Conservation (phyloP, 2,888 invertebrate species). For the Drosophila testacea region DNA sequence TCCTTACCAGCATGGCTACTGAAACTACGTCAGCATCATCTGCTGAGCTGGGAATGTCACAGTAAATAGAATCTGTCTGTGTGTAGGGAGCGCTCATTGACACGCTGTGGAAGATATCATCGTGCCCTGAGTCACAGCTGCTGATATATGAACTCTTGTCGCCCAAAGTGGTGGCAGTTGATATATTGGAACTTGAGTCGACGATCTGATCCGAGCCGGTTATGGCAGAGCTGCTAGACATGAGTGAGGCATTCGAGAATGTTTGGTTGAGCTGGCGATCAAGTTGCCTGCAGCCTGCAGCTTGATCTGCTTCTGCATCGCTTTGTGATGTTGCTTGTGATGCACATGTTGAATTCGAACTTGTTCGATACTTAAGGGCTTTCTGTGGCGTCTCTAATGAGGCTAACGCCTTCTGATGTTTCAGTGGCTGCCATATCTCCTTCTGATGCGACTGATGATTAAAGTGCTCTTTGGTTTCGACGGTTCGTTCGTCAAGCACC, state of each 20-base stretch:
- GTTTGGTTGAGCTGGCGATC: constrained; percentile 71
- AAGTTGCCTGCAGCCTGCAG: constrained; percentile 21
- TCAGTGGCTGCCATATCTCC: constrained; percentile 88
- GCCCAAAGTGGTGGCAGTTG: constrained; percentile 63
- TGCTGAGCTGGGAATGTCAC: constrained; percentile 72
- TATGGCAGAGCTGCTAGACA: constrained; percentile 62
- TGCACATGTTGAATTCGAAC: constrained; percentile 67
- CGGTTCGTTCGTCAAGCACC: constrained; percentile 89
- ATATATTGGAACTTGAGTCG: constrained; percentile 51
- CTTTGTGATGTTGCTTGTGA: constrained; percentile 47
- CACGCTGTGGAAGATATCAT: constrained; percentile 77
- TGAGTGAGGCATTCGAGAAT: constrained; percentile 72
- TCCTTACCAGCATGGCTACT: constrained; percentile 51
- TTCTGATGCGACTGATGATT: constrained; percentile 89
- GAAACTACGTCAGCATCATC: constrained; percentile 65
- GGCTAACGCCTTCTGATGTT: constrained; percentile 39
- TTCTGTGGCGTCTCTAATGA: constrained; percentile 64
- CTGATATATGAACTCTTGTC: constrained; percentile 78
- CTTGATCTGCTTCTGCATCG: constrained; percentile 41
- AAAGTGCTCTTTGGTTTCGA: constrained; percentile 90
- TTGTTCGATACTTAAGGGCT: constrained; percentile 62
- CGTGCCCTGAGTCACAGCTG: constrained; percentile 83
- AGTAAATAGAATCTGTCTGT: constrained; percentile 69
- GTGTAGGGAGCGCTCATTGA: constrained; percentile 70
- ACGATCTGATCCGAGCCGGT: constrained; percentile 64